A percentile compares a stretch with the other conserved stretches of the same genome.
Evolutionary conservation across 1,140 invertebrate species (phyloP).

Genomic region (Microplitis mediator): DNA sequence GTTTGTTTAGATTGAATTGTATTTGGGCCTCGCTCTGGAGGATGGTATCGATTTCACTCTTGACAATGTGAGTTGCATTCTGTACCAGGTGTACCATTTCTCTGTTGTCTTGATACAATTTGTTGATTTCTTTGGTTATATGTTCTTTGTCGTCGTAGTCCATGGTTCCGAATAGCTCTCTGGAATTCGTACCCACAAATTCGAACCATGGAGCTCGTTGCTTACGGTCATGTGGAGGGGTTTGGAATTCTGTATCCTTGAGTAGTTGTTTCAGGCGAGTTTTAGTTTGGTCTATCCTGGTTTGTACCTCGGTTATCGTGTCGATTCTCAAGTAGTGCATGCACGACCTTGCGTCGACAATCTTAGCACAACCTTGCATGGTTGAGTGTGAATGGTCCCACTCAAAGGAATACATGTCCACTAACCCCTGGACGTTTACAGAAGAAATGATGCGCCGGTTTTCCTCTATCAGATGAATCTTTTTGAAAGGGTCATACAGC

Average conservation of each 20-base stretch:
- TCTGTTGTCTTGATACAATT: neutral
- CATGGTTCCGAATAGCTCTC: neutral
- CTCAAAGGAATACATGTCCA: no score
- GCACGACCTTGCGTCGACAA: neutral
- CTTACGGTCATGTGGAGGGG: neutral
- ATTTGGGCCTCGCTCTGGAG: neutral
- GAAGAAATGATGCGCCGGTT: no score
- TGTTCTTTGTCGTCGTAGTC: constrained; percentile 10
- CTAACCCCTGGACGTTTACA: no score
- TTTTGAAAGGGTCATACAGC: no score
- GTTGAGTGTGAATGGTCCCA: no score
- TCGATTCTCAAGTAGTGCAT: neutral
- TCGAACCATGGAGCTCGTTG: neutral
- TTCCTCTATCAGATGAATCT: no score
- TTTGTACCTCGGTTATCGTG: neutral
- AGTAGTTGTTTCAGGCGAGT: neutral
- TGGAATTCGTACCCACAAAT: neutral
- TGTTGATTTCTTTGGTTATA: neutral
- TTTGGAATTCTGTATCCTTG: neutral
- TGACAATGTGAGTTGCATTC: neutral
- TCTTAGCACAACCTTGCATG: no score
- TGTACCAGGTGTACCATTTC: neutral
- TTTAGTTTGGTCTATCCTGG: neutral
- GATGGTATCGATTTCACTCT: neutral
- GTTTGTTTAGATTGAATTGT: no score